Evolutionary conservation across 2,113 vertebrate genomes (phyloP).

Genomic region (Nothobranchius furzeri): DNA sequence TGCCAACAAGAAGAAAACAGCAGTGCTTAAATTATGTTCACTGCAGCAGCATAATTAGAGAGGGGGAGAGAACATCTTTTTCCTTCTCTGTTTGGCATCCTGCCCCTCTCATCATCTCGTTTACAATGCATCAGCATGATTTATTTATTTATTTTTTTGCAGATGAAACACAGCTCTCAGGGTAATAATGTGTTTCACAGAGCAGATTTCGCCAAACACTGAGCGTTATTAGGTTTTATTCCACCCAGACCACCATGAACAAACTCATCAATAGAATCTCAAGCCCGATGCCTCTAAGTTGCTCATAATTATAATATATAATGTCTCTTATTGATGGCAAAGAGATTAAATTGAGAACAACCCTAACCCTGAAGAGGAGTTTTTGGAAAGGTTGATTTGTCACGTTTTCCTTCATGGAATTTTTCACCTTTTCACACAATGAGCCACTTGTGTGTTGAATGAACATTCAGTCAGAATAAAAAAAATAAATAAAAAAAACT

Average conservation of each 20-base stretch:
- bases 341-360: slow-evolving; percentile 20
- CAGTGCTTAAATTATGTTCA: no score
- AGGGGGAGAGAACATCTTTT: no score
- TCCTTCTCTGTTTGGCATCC: no score
- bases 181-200: slow-evolving; percentile 55
- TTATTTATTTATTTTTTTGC: slow-evolving; percentile 20
- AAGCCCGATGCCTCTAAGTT: slow-evolving; percentile 39
- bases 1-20: no score
- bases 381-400: no score
- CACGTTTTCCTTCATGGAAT: neutral
- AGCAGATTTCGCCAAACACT: slow-evolving; percentile 9
- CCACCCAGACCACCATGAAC: neutral
- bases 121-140: slow-evolving; percentile 50
- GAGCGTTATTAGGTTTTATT: slow-evolving; percentile 28
- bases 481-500: no score
- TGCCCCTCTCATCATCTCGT: slow-evolving; percentile 38
- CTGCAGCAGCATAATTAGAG: no score
- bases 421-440: no score
- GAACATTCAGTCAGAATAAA: no score
- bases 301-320: slow-evolving; percentile 10
- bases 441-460: no score
- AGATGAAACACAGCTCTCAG: slow-evolving; percentile 40
- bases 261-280: slow-evolving; percentile 35
- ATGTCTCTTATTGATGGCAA: slow-evolving; percentile 1
- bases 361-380: no score